A percentile compares a stretch with the other conserved stretches of the same genome.
Evolutionary conservation across 2,113 vertebrate species (phyloP).

Genomic region (Salvelinus fontinalis): DNA sequence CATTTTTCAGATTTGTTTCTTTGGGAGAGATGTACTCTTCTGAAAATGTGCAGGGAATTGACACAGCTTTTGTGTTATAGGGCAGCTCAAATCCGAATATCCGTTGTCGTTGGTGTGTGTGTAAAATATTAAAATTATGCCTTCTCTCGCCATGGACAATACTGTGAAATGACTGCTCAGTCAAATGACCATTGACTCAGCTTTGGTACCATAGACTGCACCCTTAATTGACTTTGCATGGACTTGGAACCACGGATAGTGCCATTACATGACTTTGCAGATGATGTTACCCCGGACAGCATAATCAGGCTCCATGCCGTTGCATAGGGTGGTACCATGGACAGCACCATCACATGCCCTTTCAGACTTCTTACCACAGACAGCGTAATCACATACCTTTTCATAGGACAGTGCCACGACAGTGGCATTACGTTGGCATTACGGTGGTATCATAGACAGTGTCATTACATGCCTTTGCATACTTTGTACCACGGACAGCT

Average conservation of each 20-base stretch:
- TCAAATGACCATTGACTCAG: no score
- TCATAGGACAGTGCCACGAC: no score
- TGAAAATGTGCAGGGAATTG: constrained; percentile 2
- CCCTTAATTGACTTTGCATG: neutral
- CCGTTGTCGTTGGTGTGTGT: neutral
- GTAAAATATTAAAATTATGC: no score
- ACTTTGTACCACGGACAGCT: neutral
- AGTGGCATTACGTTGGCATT: no score
- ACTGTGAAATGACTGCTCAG: no score
- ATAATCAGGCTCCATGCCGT: neutral
- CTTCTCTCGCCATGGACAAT: no score
- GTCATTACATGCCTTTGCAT: no score
- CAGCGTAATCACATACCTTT: no score
- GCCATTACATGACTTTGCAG: neutral
- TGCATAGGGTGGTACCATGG: constrained; percentile 16
- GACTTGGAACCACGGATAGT: constrained; percentile 27
- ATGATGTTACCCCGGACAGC: constrained; percentile 14
- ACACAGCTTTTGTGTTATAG: constrained; percentile 25
- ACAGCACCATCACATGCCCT: constrained; percentile 21
- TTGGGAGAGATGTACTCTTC: constrained; percentile 7
- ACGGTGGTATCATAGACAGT: no score
- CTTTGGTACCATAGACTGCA: no score
- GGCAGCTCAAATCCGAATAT: constrained; percentile 19
- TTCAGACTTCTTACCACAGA: no score
- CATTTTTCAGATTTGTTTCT: neutral